These are phyloP conservation scores for Ariopsis seemanni DNA, from an alignment of 2,113 vertebrate genomes.

Conservation along the genomic window DNA sequence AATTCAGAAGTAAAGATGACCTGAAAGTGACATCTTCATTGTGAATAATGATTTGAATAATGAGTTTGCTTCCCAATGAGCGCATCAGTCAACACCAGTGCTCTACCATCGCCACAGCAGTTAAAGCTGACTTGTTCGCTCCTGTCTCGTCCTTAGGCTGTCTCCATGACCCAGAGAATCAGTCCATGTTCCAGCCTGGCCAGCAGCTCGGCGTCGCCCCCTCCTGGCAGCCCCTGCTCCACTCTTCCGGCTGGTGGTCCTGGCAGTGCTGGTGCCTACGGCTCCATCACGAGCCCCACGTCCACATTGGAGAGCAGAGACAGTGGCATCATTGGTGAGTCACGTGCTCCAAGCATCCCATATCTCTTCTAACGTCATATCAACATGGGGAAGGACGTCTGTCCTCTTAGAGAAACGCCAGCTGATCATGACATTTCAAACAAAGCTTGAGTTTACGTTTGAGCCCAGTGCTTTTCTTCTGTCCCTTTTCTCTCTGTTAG, in stretches of 20 bases:
- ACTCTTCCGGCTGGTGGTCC: slow-evolving; percentile 79
- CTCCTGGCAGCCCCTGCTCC: slow-evolving; percentile 85
- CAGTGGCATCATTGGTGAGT: slow-evolving; percentile 93
- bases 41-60: neutral
- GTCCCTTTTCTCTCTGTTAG: slow-evolving; percentile 62
- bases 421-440: no score
- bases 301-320: slow-evolving; percentile 95
- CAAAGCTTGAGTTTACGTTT: no score
- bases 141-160: slow-evolving; percentile 63
- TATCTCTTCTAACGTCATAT: neutral
- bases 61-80: neutral
- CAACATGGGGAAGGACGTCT: neutral
- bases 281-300: slow-evolving; percentile 85
- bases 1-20: neutral
- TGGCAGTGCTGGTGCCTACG: slow-evolving; percentile 71
- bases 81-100: neutral
- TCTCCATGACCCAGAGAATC: slow-evolving; percentile 82
- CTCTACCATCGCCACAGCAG: neutral
- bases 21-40: neutral
- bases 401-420: neutral
- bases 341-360: neutral
- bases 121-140: neutral
- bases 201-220: slow-evolving; percentile 86
- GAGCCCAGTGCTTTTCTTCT: neutral
- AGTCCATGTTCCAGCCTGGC: slow-evolving; percentile 93